These are phyloP conservation scores for Oncorhynchus tshawytscha DNA, from an alignment of 2,113 vertebrate species.

Conservation along the genomic window DNA sequence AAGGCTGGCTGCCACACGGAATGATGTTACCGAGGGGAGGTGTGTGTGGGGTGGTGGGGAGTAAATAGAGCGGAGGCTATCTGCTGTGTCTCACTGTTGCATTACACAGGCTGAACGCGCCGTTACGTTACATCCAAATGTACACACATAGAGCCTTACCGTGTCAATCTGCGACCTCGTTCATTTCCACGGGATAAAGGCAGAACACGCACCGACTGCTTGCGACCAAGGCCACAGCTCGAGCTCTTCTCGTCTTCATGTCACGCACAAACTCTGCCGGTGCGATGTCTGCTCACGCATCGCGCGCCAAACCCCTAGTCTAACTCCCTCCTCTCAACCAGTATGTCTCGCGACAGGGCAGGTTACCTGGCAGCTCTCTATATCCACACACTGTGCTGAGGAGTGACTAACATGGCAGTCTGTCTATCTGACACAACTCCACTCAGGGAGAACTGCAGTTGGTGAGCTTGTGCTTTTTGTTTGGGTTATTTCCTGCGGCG, in stretches of 20 bases:
- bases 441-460: neutral
- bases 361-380: neutral
- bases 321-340: neutral
- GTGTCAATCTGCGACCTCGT: neutral
- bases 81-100: no score
- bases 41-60: no score
- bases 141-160: neutral
- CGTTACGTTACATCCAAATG: no score
- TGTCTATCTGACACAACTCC: neutral
- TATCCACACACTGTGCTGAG: neutral
- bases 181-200: neutral
- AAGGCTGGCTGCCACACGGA: neutral
- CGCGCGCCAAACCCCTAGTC: constrained; percentile 42
- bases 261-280: constrained; percentile 71
- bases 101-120: no score
- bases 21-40: neutral
- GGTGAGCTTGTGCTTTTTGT: neutral
- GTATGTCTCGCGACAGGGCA: neutral
- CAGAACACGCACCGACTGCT: constrained; percentile 45
- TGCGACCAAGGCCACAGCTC: constrained; percentile 23
- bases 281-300: constrained; percentile 16
- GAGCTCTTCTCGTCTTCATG: constrained; percentile 66
- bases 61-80: neutral
- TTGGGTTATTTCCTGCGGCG: neutral
- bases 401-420: no score